Base-by-base conservation (phyloP, 2,113 vertebrate species). In the Pollimyrus isidori region DNA sequence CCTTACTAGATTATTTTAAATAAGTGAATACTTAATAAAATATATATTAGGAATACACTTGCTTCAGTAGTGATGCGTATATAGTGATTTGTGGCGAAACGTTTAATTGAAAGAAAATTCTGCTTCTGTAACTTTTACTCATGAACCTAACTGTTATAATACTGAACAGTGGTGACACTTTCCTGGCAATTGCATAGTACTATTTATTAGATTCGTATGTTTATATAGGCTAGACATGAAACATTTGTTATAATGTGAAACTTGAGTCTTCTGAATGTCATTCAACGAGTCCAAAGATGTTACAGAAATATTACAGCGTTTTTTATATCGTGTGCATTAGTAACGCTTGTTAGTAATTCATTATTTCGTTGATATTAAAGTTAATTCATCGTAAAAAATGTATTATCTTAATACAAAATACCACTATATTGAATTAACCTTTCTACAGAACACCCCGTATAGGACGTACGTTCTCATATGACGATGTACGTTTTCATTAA, bases 1-100 rank as follows among this genome's bases (percentile, higher is more conserved):
- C 89, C 65, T 91, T 91, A 46, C 42, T 88, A 86, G 73, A 89
- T 89, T 45, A 46, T 87, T 84, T 49, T 53, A 89, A 90, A 86
- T 62, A 89, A 92, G 5, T 88, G 35, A 50, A 52, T 62, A 26
- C 56, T 46, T 84, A 30, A 48, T 82, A 50, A 87, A 45, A n/a
- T 80, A 46, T n/a, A 46, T 7, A 23, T 23, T 84, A 45, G 39
- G 21, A 84, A 45, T 84, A 19, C 62, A 17, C 15, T 82, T 26
- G 35, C n/a, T 46, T 62, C 17, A 80, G 39, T 84, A 26, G 35
- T 58, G 19, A 82, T 23, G 13, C 4, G 3, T 30, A 49, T 39
- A 35, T 30, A n/a, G 49, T 7, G 46, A 11, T 56, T 58, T 39
- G n/a, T 62, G 48, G 35, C 50, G n/a, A 62, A 84, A 46, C 30